These are phyloP conservation scores for Procambarus clarkii DNA, from an alignment of 1,140 invertebrate genomes.

Conservation along the genomic window DNA sequence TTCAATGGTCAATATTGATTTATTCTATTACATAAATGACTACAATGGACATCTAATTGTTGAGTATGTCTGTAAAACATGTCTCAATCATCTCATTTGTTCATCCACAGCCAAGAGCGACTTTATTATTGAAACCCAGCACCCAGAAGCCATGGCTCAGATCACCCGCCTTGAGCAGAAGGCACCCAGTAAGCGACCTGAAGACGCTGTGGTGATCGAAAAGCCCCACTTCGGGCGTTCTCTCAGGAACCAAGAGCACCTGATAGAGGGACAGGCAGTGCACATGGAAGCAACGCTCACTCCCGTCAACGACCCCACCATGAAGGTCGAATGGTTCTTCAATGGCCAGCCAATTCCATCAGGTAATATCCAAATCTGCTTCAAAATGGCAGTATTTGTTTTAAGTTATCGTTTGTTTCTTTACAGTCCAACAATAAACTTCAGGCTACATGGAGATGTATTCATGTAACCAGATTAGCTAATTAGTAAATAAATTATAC, in stretches of 20 bases:
- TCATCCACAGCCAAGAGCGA: constrained; percentile 72
- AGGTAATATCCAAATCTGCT: constrained; percentile 75
- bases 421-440: no score
- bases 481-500: background rate
- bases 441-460: no score
- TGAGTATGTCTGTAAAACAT: background rate
- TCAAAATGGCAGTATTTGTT: no score
- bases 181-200: constrained; percentile 83
- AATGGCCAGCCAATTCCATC: constrained; percentile 93
- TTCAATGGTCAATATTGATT: no score
- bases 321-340: constrained; percentile 96
- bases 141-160: constrained; percentile 93
- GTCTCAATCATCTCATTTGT: background rate
- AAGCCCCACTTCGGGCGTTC: constrained; percentile 92
- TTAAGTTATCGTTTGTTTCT: no score
- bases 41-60: no score
- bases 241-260: constrained; percentile 88
- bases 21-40: no score
- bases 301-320: constrained; percentile 95
- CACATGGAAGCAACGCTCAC: constrained; percentile 97
- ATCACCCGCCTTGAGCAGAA: constrained; percentile 94
- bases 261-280: constrained; percentile 91
- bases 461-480: background rate
- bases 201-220: constrained; percentile 86
- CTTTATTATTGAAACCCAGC: constrained; percentile 90